These are phyloP conservation scores for Cantharis lateralis DNA, from an alignment of 2,888 invertebrate species.

Conservation along the genomic window DNA sequence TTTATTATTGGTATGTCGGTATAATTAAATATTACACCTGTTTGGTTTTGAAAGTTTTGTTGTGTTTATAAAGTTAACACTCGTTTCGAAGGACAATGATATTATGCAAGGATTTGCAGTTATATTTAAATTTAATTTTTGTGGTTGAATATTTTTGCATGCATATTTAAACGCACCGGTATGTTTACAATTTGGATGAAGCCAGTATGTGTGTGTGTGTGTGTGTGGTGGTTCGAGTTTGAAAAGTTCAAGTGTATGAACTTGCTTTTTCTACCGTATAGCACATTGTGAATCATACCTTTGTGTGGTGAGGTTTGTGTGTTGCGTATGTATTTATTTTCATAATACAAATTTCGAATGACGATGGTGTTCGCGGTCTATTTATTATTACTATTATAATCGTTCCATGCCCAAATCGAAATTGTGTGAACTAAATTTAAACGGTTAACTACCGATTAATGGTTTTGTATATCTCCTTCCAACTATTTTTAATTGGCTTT, in stretches of 20 bases:
- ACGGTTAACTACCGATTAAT: conserved; percentile 13
- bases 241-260: conserved; percentile 29
- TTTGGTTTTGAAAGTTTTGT: background rate
- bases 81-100: background rate
- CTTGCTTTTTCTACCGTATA: conserved; percentile 22
- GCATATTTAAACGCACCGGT: background rate
- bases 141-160: background rate
- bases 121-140: background rate
- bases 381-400: conserved; percentile 8
- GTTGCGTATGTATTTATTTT: background rate
- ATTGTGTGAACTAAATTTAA: conserved; percentile 5
- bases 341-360: background rate
- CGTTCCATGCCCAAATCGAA: conserved; percentile 2
- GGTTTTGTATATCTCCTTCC: background rate
- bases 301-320: background rate
- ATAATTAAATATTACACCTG: background rate
- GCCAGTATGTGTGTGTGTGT: background rate
- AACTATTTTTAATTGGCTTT: conserved; percentile 6
- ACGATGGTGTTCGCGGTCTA: conserved; percentile 20
- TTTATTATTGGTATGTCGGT: background rate
- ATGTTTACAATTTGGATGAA: background rate
- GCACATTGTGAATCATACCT: conserved; percentile 15
- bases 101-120: background rate
- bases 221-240: background rate
- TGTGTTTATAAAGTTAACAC: background rate